Base-by-base conservation (phyloP, 2,888 invertebrate genomes). In the Lucinisca nassula region DNA sequence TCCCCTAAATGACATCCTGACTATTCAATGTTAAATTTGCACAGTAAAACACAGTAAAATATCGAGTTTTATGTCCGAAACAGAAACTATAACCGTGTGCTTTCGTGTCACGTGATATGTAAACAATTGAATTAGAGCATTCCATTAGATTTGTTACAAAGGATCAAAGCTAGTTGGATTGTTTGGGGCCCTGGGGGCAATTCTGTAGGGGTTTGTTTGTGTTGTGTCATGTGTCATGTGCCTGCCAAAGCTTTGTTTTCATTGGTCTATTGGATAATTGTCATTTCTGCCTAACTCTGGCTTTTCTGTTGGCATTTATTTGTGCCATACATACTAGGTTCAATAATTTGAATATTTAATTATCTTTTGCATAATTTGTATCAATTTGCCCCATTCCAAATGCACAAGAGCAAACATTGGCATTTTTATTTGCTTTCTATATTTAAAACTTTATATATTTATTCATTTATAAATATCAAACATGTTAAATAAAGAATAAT, bases 241-340 rank as follows among this genome's bases (percentile, higher is more conserved):
- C 67, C 35, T 67, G 67, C 67, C 67, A 67, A 67, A 35, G 67
- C 67, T 67, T 67, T 32, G 67, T 67, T 67, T 67, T 67, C 24
- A 67, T 67, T 67, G 67, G 67, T 35, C 35, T 35, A 21, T 35
- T 17, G n/a, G 35, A 67, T 67, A 35, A 12, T 67, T 67, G 67
- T 32, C 17, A 67, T 35, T 32, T 24, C 67, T 30, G 67, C 35
- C 67, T 67, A 17, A 30, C 67, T 67, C n/a, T 67, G 67, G 67
- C 35, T n/a, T n/a, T n/a, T n/a, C n/a, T n/a, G n/a, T n/a, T n/a
- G 45, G 45, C 45, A n/a, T n/a, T 45, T 45, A 35, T 30, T 1
- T 21, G 3, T 67, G 21, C 67, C 67, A 67, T 67, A 67, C 67
- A 67, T 67, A 14, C 67, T 67, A 17, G 6, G 55, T 14, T 55